These are phyloP conservation scores for Neotoma lepida DNA, from an alignment of 2,113 vertebrate species.

Conservation along the genomic window DNA sequence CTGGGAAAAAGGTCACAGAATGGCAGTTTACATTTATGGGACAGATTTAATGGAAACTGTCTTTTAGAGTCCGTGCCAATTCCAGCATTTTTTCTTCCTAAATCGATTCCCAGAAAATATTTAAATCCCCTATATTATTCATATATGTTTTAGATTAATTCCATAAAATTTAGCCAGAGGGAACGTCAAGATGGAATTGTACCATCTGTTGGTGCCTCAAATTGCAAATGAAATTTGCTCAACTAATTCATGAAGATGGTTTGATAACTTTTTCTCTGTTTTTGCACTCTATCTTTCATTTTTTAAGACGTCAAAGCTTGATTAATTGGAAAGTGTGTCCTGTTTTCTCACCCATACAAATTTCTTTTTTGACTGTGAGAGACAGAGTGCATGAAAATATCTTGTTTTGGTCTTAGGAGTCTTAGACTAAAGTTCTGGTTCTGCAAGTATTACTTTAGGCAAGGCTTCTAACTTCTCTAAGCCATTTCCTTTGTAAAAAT, in stretches of 20 bases:
- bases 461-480: constrained; percentile 23
- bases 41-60: neutral
- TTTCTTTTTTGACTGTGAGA: neutral
- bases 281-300: neutral
- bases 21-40: neutral
- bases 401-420: neutral
- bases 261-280: neutral
- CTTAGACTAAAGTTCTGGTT: neutral
- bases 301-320: neutral
- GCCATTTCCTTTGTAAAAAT: neutral
- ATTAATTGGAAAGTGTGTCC: neutral
- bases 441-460: neutral
- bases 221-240: neutral
- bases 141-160: neutral
- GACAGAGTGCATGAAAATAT: neutral
- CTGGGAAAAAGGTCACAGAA: neutral
- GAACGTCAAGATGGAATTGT: neutral
- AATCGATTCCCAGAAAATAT: neutral
- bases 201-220: neutral
- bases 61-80: neutral
- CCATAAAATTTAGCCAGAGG: neutral
- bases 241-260: neutral
- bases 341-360: neutral
- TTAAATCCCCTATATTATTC: neutral
- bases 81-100: constrained; percentile 6